Base-by-base conservation (phyloP, 2,888 invertebrate genomes). In the Pantelozetes paolii region DNA sequence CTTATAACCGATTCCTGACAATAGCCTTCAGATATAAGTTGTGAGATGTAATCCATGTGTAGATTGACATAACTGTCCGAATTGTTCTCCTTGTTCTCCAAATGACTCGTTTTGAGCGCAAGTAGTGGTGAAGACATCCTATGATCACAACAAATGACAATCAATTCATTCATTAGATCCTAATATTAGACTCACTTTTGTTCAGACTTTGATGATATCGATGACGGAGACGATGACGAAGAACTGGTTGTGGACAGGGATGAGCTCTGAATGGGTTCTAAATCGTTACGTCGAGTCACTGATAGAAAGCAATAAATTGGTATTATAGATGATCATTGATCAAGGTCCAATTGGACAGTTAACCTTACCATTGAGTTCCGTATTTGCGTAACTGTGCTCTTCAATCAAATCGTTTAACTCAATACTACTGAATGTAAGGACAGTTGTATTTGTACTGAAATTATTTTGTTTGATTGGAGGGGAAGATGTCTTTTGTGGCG, bases 1-100 rank as follows among this genome's bases (percentile, higher is more conserved):
- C 94, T 87, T 70, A 94, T 90, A 2, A 94, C 95, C 69, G 92
- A 90, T 81, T 94, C 91, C 80, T 91, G 90, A 1, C 93, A 89
- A 81, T 93, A 95, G 0, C 95, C 96, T 80, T 94, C 94, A 74
- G 88, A 89, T 67, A 94, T 92, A 76, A 96, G 85, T 77, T 90
- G 88, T 26, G 91, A 89, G 76, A 96, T 93, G 83, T 94, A 91
- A 82, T 93, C 93, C 84, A 93, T 88, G 82, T 93, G 93, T 64
- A 94, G 88, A 81, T 94, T 94, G 83, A 93, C 93, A 81, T 94
- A 94, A 64, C 77, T 77, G 77, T 76, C 78, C 36, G 76, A 57
- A 62, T 79, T 77, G 50, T 79, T 78, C 73, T 79, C 79, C 72
- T 78, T 79, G 73, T 79, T 77, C 71, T 79, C 78, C 6, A 77